A percentile compares a stretch with the other conserved stretches of the same genome.
Conservation (phyloP, 2,888 invertebrate genomes). For the Ceriagrion tenellum region DNA sequence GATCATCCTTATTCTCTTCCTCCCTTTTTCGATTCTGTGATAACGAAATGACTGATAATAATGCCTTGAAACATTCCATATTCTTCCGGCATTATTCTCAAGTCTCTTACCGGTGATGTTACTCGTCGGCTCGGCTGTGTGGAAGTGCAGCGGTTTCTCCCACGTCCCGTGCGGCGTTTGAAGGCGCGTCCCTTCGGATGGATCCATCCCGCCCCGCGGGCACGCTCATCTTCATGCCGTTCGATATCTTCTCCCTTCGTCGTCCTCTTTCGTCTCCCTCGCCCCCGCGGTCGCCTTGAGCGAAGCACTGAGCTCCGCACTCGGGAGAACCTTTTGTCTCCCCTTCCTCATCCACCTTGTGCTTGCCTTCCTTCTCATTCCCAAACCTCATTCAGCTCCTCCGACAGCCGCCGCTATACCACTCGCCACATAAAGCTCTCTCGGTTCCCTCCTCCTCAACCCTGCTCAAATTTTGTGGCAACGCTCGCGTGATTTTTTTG, state of each 20-base stretch:
- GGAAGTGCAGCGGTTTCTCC: too few species aligned
- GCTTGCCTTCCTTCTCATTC: neutral
- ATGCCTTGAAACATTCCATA: too few species aligned
- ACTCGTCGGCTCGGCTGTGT: too few species aligned
- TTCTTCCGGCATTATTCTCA: too few species aligned
- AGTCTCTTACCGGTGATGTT: too few species aligned
- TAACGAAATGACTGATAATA: too few species aligned
- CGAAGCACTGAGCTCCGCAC: neutral
- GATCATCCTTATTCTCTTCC: too few species aligned
- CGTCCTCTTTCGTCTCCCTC: neutral
- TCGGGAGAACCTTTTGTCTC: neutral
- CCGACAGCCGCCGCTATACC: neutral
- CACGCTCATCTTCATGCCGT: neutral
- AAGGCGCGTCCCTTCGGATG: neutral
- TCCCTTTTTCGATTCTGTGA: too few species aligned
- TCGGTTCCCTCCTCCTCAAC: neutral
- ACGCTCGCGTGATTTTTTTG: neutral
- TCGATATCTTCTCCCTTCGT: neutral
- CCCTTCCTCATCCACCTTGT: neutral
- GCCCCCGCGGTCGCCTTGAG: neutral
- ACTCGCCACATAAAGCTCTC: neutral
- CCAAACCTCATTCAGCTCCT: neutral
- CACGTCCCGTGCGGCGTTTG: neutral
- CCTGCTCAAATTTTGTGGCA: slow-evolving; percentile 10
- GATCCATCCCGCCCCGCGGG: neutral